phyloP scores from a whole-genome alignment of 2,888 invertebrate genomes.

The Erebia aethiops region DNA sequence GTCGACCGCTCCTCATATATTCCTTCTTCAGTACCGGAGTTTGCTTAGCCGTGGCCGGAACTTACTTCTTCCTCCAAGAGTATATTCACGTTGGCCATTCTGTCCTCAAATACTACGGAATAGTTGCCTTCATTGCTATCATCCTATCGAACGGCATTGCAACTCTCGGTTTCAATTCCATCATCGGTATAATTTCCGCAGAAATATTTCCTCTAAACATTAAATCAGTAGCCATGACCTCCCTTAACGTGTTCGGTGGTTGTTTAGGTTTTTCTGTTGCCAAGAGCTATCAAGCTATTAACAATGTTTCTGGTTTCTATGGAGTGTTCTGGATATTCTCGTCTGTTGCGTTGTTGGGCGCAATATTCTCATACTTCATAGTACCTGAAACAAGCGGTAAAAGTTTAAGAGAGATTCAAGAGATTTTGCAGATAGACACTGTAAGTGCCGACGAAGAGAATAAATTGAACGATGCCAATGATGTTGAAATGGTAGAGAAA shows the following conservation, averaged over 20 bases:
- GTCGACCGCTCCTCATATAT: conserved; percentile 71
- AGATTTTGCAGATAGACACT: conserved; percentile 68
- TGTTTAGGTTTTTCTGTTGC: conserved; percentile 73
- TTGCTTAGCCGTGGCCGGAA: conserved; percentile 51
- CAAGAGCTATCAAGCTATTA: conserved; percentile 76
- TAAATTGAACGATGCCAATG: conserved; percentile 12
- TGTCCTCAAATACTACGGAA: conserved; percentile 52
- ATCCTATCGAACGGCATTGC: conserved; percentile 54
- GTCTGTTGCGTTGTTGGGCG: conserved; percentile 66
- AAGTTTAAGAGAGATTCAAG: conserved; percentile 80
- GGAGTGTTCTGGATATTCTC: conserved; percentile 78
- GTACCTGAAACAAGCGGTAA: conserved; percentile 84
- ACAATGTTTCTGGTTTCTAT: conserved; percentile 70
- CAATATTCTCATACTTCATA: conserved; percentile 69
- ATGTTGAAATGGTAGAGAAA: conserved; percentile 22
- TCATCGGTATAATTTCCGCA: conserved; percentile 71
- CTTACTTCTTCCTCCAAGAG: conserved; percentile 65
- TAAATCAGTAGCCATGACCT: conserved; percentile 77
- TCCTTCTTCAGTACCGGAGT: conserved; percentile 62
- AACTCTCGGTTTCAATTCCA: conserved; percentile 71
- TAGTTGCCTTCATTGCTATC: conserved; percentile 71
- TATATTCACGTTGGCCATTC: conserved; percentile 50
- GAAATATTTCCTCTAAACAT: conserved; percentile 83
- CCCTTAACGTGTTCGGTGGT: conserved; percentile 72
- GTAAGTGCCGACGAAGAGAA: conserved; percentile 47